Conservation (phyloP, 2,888 invertebrate species). For the Nezara viridula region DNA sequence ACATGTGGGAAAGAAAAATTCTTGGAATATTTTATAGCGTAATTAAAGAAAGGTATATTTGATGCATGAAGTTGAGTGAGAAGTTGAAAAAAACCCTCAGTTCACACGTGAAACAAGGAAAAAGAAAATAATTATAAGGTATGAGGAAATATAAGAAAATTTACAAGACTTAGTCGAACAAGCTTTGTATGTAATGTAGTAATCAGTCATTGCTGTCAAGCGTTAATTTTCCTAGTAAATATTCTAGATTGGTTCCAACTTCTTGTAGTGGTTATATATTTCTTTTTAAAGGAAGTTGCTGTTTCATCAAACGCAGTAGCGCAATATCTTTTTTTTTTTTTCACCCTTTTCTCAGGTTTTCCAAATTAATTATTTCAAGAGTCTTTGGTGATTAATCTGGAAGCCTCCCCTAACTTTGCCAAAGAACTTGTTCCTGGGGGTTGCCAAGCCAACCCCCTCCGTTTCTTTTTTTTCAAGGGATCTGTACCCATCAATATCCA, state of each 20-base stretch:
- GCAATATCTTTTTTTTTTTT: background rate
- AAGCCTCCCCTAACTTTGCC: background rate
- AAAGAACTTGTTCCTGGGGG: background rate
- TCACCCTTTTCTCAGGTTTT: background rate
- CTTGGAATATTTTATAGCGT: no score
- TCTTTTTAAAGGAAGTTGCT: background rate
- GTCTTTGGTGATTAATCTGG: background rate
- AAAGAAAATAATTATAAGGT: no score
- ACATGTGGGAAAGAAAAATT: no score
- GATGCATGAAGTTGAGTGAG: no score
- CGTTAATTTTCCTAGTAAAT: no score
- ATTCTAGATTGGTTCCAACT: background rate
- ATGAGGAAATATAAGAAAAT: no score
- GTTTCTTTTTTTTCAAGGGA: background rate
- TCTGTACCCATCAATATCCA: background rate
- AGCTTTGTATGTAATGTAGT: no score
- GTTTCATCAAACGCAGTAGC: background rate
- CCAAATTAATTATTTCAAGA: conserved; percentile 9
- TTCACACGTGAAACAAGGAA: no score
- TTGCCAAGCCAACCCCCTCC: conserved; percentile 9
- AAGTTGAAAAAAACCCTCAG: no score
- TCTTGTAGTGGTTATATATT: background rate
- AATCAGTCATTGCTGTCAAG: no score
- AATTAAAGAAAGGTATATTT: no score
- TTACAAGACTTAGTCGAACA: no score